Conservation (phyloP, 2,113 vertebrate species). For the Piaya cayana region DNA sequence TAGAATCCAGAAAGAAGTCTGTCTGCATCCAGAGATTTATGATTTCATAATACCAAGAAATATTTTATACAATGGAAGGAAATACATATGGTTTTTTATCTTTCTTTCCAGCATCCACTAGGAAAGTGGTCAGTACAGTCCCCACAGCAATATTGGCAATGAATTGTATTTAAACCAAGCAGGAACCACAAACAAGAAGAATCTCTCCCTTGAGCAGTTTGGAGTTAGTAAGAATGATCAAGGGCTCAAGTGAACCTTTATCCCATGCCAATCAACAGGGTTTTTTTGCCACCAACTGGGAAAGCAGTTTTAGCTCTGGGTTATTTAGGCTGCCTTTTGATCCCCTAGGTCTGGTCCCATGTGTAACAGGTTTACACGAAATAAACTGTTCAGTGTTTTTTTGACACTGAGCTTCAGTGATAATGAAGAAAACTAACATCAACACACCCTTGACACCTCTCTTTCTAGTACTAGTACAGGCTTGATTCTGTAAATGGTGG, state of each 20-base stretch:
- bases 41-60: neutral
- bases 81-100: neutral
- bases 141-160: neutral
- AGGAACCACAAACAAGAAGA: neutral
- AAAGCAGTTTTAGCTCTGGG: neutral
- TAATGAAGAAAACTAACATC: neutral
- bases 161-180: neutral
- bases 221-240: neutral
- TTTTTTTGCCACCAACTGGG: rapidly evolving
- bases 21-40: neutral
- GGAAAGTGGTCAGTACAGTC: neutral
- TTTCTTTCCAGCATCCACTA: neutral
- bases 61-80: neutral
- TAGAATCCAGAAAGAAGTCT: neutral
- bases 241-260: neutral
- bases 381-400: neutral
- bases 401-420: neutral
- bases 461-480: neutral
- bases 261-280: neutral
- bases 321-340: neutral
- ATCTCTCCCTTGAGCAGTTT: neutral
- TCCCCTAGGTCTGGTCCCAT: neutral
- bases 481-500: neutral
- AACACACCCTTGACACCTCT: neutral
- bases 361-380: neutral